These are phyloP conservation scores for Elachura formosa DNA, from an alignment of 2,113 vertebrate genomes.

Conservation along the genomic window DNA sequence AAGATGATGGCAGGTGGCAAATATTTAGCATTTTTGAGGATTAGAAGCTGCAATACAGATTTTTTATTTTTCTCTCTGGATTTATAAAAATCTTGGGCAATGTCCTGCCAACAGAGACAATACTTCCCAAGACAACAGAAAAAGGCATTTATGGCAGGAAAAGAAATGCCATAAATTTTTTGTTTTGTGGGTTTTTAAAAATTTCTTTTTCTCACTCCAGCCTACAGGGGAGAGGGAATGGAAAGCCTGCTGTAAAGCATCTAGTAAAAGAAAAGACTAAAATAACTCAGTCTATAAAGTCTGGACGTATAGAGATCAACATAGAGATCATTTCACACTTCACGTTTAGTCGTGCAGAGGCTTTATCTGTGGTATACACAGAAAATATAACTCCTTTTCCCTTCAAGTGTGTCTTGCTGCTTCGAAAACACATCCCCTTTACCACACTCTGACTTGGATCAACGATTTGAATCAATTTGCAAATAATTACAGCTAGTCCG, in stretches of 20 bases:
- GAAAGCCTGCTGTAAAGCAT: background rate
- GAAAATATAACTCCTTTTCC: background rate
- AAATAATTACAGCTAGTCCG: background rate
- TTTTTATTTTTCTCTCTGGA: background rate
- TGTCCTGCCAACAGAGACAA: background rate
- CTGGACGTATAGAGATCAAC: background rate
- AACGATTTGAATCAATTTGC: background rate
- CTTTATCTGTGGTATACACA: background rate
- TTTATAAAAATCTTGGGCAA: background rate
- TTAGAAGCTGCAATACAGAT: background rate
- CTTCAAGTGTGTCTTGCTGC: background rate
- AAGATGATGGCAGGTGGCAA: slow-evolving; percentile 4
- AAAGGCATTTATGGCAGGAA: background rate
- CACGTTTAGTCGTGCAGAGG: background rate
- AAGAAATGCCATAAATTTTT: background rate
- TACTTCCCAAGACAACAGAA: background rate
- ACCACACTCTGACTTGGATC: background rate
- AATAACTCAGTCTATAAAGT: background rate
- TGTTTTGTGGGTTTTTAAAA: background rate
- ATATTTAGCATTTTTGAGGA: background rate
- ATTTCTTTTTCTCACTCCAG: background rate
- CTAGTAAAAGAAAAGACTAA: background rate
- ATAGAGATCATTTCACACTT: background rate
- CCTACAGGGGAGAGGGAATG: background rate
- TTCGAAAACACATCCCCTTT: background rate